Base-by-base conservation (phyloP, 2,113 vertebrate species). In the Podarcis muralis region DNA sequence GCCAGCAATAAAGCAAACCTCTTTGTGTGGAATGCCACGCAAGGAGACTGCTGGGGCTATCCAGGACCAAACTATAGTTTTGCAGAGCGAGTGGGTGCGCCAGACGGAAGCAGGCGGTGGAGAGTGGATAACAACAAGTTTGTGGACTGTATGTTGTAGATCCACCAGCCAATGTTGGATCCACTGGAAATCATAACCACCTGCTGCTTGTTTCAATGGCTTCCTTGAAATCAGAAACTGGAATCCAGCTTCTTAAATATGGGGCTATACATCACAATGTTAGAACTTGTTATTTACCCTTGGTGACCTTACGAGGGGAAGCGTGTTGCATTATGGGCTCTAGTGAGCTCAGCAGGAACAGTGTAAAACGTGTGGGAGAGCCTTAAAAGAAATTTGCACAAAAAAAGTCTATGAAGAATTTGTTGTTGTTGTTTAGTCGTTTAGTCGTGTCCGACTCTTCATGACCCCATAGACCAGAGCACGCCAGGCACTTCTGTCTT, bases 51-150 rank as follows among this genome's bases (percentile, higher is more conserved):
- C 53, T 0, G 27, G 8, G 22, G 32, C 82, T 88, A 22, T 43
- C 57, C 43, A 81, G 27, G 6, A 4, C 76, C 81, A 7, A 23
- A 69, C 88, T 68, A 80, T 72, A 75, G 3, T 0, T 40, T n/a
- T 68, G 16, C 40, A 90, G 88, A 79, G 37, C 77, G 87, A 91
- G 74, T 0, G 0, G 3, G 40, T 8, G 9, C 79, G 90, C 81
- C 59, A 37, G 8, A 59, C 71, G 1, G 37, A 90, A 30, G 15
- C 62, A 76, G n/a, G 75, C 11, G 86, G 43, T 25, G 57, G 22
- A 48, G 59, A 77, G 40, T 4, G 18, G 65, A 59, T 0, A 72
- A 0, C 0, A 13, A 0, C 0, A 9, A 85, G 40, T 27, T 35
- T 85, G 40, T 86, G 40, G 76, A 32, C 20, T 7, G 22, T 27